phyloP scores from a whole-genome alignment of 2,888 invertebrate species.

The Monochamus alternatus region DNA sequence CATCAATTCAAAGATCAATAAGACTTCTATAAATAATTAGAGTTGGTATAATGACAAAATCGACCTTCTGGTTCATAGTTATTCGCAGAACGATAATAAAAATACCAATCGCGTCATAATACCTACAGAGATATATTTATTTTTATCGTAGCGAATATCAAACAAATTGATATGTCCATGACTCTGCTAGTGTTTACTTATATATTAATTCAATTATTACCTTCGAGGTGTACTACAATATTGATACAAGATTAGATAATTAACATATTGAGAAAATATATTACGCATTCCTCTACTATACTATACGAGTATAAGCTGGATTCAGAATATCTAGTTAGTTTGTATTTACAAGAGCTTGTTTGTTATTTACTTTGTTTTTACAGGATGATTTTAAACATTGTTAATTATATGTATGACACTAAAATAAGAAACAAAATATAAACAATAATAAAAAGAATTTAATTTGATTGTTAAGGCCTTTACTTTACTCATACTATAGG shows the following conservation, averaged over 20 bases:
- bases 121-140: not conserved
- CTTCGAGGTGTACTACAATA: slow-evolving; percentile 16
- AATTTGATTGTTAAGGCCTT: too few relatives aligned
- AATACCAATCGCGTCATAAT: not conserved
- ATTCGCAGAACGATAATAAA: not conserved
- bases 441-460: too few relatives aligned
- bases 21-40: not conserved
- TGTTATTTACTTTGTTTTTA: too few relatives aligned
- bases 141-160: slow-evolving; percentile 12
- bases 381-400: too few relatives aligned
- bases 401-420: too few relatives aligned
- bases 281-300: not conserved
- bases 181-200: slow-evolving; percentile 7
- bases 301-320: not conserved
- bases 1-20: not conserved
- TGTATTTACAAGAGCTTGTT: too few relatives aligned
- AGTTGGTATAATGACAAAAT: not conserved
- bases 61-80: not conserved
- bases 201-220: slow-evolving; percentile 27
- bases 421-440: too few relatives aligned
- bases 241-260: slow-evolving; percentile 2
- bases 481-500: too few relatives aligned
- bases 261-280: not conserved
- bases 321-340: not conserved
- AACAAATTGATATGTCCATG: slow-evolving; percentile 25